Conservation (phyloP, 2,797 vertebrate species). For the Myotis planiceps region DNA sequence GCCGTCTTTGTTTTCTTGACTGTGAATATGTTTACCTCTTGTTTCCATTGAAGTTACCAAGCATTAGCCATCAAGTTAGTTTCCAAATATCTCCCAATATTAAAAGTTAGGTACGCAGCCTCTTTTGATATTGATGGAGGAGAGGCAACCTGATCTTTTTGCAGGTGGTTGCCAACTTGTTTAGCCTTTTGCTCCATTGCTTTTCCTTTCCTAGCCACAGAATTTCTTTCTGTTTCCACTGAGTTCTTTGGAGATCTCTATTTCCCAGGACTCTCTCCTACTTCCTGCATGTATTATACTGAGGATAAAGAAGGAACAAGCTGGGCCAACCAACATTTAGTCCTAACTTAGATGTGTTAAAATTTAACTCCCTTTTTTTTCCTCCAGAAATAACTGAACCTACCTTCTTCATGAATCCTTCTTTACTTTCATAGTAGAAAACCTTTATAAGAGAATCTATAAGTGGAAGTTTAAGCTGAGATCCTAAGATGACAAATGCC, state of each 20-base stretch:
- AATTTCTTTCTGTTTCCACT: neutral
- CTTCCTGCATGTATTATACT: neutral
- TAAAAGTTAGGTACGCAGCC: neutral
- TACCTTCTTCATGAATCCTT: neutral
- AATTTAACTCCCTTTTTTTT: neutral
- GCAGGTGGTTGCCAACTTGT: neutral
- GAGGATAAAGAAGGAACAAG: neutral
- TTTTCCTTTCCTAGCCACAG: neutral
- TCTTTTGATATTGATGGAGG: neutral
- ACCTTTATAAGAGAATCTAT: neutral
- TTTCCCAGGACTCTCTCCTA: neutral
- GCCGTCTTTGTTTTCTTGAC: neutral
- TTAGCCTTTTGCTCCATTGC: neutral
- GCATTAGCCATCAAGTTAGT: neutral
- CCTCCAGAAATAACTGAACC: neutral
- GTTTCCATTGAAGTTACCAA: neutral
- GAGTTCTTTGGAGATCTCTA: neutral
- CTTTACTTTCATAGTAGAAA: conserved; percentile 2
- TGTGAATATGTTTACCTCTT: neutral
- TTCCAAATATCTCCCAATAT: neutral
- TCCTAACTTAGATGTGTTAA: conserved; percentile 33
- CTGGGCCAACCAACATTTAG: neutral
- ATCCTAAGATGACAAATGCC: neutral
- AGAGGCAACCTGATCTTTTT: neutral
- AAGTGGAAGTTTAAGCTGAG: neutral